Base-by-base conservation (phyloP, 2,113 vertebrate genomes). In the Ammodytes dubius region DNA sequence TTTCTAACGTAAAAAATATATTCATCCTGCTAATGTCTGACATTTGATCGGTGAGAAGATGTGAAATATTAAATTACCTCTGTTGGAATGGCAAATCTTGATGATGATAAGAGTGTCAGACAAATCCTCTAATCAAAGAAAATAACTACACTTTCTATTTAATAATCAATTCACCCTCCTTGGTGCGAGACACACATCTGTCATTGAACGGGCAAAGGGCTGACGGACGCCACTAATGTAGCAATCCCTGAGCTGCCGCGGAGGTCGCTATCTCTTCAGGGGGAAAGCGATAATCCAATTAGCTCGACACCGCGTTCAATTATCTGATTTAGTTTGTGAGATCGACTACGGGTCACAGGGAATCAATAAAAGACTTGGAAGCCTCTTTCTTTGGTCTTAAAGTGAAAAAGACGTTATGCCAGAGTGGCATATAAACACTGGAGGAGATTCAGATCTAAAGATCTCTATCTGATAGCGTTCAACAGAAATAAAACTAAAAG, bases 201-300 rank as follows among this genome's bases (percentile, higher is more conserved):
- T 39, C 87, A 59, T 75, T 53, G 74, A 65, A 80, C 89, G 91
- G 91, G 94, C 89, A 89, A 83, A 91, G 90, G 82, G 86, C 82
- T 87, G 87, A 87, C 80, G 68, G 89, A 91, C 76, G 66, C 67
- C 83, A 60, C 90, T 89, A 90, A 92, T 92, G 89, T 87, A 87
- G 90, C 88, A 42, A 77, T 88, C 85, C 77, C 73, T 19, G 86
- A 54, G 85, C 87, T 43, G 70, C 64, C n/a, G 90, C 15, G 58
- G 87, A 87, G 81, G 81, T 27, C 27, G 54, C 54, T 72, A 82
- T 72, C 69, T 91, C 95, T 94, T 92, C 82, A 37, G 93, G 95
- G 91, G 75, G 84, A 95, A 95, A 94, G 93, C 94, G 82, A 95
- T 95, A 96, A 95, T 96, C 93, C 94, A 96, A 96, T 96, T 95